A percentile compares a stretch with the other conserved stretches of the same genome.
Conservation (phyloP, 2,797 vertebrate species). For the Characodon lateralis region DNA sequence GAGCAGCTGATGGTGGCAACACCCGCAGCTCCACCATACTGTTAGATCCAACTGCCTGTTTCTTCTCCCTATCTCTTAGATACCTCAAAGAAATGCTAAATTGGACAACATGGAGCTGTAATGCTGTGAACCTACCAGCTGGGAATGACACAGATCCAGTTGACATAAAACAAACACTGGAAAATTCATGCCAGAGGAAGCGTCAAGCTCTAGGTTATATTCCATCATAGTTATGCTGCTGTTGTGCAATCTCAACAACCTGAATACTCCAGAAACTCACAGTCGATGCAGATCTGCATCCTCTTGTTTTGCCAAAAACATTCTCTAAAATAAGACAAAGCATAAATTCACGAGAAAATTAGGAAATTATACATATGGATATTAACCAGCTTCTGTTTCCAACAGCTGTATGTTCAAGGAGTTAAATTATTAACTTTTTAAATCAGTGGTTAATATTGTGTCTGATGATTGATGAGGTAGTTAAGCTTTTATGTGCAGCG, state of each 20-base stretch:
- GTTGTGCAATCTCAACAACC: neutral
- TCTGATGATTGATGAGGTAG: neutral
- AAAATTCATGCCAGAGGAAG: constrained; percentile 19
- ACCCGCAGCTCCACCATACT: constrained; percentile 19
- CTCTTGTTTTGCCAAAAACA: neutral
- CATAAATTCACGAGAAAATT: neutral
- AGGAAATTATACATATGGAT: neutral
- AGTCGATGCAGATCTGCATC: neutral
- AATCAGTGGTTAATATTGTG: neutral
- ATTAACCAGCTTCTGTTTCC: neutral
- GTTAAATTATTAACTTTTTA: constrained; percentile 3
- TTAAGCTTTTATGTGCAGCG: neutral
- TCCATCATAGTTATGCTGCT: neutral
- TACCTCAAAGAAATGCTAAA: neutral
- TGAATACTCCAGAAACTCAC: neutral
- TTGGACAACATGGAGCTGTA: neutral
- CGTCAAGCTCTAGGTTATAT: neutral
- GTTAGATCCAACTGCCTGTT: neutral
- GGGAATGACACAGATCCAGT: neutral
- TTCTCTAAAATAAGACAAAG: neutral
- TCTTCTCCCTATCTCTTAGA: neutral
- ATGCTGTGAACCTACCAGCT: constrained; percentile 1
- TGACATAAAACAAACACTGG: constrained; percentile 10
- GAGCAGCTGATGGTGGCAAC: constrained; percentile 23
- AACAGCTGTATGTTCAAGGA: neutral